These are phyloP conservation scores for Ischnura elegans DNA, from an alignment of 2,888 invertebrate genomes.

Conservation along the genomic window DNA sequence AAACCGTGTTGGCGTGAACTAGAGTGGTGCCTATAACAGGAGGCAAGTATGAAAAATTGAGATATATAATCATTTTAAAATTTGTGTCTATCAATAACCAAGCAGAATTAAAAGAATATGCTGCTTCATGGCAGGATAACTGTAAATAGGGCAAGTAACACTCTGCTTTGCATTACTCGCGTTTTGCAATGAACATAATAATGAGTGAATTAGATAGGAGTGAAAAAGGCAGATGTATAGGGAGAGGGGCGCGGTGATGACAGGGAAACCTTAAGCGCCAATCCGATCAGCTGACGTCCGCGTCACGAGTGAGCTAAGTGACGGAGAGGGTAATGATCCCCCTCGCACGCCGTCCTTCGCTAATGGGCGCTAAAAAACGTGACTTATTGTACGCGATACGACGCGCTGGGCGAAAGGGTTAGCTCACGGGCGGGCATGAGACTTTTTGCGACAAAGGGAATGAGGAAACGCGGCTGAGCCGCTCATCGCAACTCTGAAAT, in stretches of 20 bases:
- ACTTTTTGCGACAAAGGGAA: background rate
- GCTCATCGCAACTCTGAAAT: background rate
- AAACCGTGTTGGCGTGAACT: too few species aligned
- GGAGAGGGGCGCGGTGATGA: background rate
- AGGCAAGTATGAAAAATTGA: too few species aligned
- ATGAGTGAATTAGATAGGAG: too few species aligned
- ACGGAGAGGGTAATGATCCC: constrained; percentile 48
- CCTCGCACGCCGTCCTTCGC: constrained; percentile 14
- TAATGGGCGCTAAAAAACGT: constrained; percentile 34
- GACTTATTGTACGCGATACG: background rate
- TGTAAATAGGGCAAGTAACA: too few species aligned
- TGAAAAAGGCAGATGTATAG: background rate
- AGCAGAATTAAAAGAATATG: too few species aligned
- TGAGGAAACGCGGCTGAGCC: background rate
- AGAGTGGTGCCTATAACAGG: too few species aligned
- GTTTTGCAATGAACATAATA: too few species aligned
- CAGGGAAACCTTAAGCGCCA: constrained; percentile 25
- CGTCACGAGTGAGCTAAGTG: constrained; percentile 46
- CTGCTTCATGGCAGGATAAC: too few species aligned
- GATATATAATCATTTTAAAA: too few species aligned
- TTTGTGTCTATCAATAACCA: too few species aligned
- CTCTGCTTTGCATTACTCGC: too few species aligned
- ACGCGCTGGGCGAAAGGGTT: background rate
- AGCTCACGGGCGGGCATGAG: background rate
- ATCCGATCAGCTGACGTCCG: constrained; percentile 42